Evolutionary conservation across 2,113 vertebrate genomes (phyloP).

Genomic region (Baryphthengus martii): DNA sequence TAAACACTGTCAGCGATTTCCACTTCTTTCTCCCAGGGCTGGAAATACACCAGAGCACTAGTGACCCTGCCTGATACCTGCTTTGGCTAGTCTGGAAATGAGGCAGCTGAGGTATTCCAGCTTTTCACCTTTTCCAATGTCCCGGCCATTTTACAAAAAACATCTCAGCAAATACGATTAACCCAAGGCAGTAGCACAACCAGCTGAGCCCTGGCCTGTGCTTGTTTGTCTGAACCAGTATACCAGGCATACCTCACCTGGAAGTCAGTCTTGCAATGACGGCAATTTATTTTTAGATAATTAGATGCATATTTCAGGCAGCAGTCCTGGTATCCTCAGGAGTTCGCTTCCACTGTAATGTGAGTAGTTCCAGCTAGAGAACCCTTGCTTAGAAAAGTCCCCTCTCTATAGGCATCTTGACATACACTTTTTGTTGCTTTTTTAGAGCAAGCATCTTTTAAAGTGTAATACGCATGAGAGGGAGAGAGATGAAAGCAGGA

Average conservation of each 20-base stretch:
- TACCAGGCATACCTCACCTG: neutral
- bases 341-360: neutral
- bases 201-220: neutral
- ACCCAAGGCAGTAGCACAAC: neutral
- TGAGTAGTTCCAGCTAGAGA: neutral
- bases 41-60: rapidly evolving
- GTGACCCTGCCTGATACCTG: neutral
- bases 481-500: neutral
- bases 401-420: neutral
- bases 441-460: neutral
- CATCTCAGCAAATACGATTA: neutral
- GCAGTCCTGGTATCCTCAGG: neutral
- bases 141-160: neutral
- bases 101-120: neutral
- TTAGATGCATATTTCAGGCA: neutral
- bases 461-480: constrained; percentile 3
- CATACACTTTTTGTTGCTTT: neutral
- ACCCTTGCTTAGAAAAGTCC: neutral
- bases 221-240: neutral
- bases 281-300: constrained; percentile 1
- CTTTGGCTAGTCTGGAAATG: neutral
- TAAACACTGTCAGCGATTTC: neutral
- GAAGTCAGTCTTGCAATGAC: neutral
- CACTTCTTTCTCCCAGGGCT: neutral
- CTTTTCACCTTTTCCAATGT: neutral